phyloP scores from a whole-genome alignment of 2,113 vertebrate genomes.

The Proteles cristata region DNA sequence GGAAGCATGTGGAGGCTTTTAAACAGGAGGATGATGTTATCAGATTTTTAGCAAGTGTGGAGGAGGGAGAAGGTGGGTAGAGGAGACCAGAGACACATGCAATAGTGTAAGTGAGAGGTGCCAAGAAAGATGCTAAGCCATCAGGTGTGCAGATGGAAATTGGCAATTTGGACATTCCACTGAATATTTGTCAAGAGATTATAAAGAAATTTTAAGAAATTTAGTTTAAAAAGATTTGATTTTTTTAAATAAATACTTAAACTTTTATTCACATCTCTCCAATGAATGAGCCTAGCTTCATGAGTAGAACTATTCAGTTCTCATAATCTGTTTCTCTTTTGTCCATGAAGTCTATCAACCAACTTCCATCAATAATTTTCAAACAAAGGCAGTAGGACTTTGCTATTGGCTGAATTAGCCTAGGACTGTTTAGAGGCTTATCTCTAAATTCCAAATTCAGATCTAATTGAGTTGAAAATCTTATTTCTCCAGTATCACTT shows the following conservation, averaged over 20 bases:
- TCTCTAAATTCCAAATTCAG: not conserved
- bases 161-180: accelerated
- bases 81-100: not conserved
- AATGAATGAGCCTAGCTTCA: slow-evolving; percentile 45
- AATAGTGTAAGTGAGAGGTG: not conserved
- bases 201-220: not conserved
- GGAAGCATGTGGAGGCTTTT: not conserved
- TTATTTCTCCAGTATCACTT: slow-evolving; percentile 2
- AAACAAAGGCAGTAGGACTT: slow-evolving; percentile 52
- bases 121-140: no score
- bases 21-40: not conserved
- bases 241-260: not conserved
- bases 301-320: not conserved
- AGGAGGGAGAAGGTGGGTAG: not conserved
- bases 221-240: slow-evolving; percentile 12
- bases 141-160: not conserved
- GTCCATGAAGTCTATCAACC: slow-evolving; percentile 64
- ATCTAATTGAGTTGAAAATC: slow-evolving; percentile 47
- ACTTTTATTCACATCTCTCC: not conserved
- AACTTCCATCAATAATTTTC: slow-evolving; percentile 68
- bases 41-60: not conserved
- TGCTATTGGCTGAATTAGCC: slow-evolving; percentile 55
- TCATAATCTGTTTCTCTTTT: slow-evolving; percentile 54
- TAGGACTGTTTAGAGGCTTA: not conserved
- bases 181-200: not conserved